Base-by-base conservation (phyloP, 2,797 vertebrate genomes). In the Vespertilio murinus region DNA sequence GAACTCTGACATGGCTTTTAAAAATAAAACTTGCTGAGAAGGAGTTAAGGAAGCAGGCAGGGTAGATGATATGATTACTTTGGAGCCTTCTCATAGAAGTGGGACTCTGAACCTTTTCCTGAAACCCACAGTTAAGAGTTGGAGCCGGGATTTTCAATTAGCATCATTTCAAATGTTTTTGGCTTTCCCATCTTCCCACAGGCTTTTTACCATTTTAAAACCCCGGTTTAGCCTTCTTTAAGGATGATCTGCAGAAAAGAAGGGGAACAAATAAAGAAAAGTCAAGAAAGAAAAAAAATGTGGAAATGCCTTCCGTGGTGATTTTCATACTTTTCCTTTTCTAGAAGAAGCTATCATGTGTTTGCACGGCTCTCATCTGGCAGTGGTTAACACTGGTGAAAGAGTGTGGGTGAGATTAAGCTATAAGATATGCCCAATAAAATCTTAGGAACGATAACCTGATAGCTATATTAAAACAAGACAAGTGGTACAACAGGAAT, bases 21-120 rank as follows among this genome's bases (percentile, higher is more conserved):
- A 89, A 89, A 91, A 75, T 74, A 91, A 79, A 94, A 75, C 23
- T 78, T 88, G 42, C 47, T 86, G 85, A 67, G 79, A 89, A 89
- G 56, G 18, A 40, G 14, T 47, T 88, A 83, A 67, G 28, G 49
- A 47, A 64, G 9, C 30, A 33, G 8, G 9, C 30, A 33, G 9
- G 22, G n/a, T 13, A 75, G 69, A 49, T 70, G 54, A 81, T 8
- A 52, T 16, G 35, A 40, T 61, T 17, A 52, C 33, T 77, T 42
- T 52, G 45, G 28, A 42, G 73, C 18, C 33, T 71, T 49, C 56
- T 45, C 35, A 30, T 10, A 25, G 30, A 9, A 42, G n/a, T 61
- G 5, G 22, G n/a, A 10, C 35, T 42, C 52, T 61, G 16, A 77
- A 88, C 28, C 25, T 54, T 73, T 69, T 71, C 30, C 88, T 80